Percentiles rank a stretch among this genome's conserved stretches.
Evolutionary conservation across 30 jellyfish, hydroid and myxozoan species (phyloP).

Genomic region (Aurelia sp.): DNA sequence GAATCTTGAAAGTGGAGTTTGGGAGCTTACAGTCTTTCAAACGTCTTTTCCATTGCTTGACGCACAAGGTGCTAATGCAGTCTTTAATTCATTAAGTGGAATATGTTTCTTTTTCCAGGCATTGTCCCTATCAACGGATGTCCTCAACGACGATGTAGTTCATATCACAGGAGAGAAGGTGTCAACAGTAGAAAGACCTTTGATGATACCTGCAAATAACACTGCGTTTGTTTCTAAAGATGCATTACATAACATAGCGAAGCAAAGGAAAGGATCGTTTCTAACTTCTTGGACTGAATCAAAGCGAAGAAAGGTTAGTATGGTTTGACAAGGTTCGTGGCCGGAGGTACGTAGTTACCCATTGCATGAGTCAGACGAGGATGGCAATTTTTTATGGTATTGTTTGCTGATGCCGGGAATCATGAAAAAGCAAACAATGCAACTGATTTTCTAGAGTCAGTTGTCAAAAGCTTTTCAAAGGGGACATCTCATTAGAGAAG

Average conservation of each 20-base stretch:
- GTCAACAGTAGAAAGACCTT: slow-evolving; percentile 19
- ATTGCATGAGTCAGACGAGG: too few species aligned
- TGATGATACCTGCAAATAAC: slow-evolving; percentile 32
- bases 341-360: too few species aligned
- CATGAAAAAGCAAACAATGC: too few species aligned
- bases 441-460: too few species aligned
- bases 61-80: not conserved
- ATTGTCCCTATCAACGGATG: slow-evolving; percentile 13
- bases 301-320: not conserved
- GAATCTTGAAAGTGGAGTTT: too few species aligned
- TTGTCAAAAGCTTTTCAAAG: too few species aligned
- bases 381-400: too few species aligned
- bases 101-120: slow-evolving; percentile 17
- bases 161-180: slow-evolving; percentile 46
- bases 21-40: too few species aligned
- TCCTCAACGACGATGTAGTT: slow-evolving; percentile 46
- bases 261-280: slow-evolving; percentile 28
- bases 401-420: too few species aligned
- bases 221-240: slow-evolving; percentile 65
- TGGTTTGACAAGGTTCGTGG: too few species aligned
- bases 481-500: too few species aligned
- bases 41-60: too few species aligned
- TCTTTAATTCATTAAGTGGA: not conserved
- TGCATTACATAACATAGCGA: slow-evolving; percentile 46
- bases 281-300: slow-evolving; percentile 57